Evolutionary conservation across 2,113 vertebrate species (phyloP), one percentile per base, ranked within the genome.

Genomic region (Ariopsis seemanni): DNA sequence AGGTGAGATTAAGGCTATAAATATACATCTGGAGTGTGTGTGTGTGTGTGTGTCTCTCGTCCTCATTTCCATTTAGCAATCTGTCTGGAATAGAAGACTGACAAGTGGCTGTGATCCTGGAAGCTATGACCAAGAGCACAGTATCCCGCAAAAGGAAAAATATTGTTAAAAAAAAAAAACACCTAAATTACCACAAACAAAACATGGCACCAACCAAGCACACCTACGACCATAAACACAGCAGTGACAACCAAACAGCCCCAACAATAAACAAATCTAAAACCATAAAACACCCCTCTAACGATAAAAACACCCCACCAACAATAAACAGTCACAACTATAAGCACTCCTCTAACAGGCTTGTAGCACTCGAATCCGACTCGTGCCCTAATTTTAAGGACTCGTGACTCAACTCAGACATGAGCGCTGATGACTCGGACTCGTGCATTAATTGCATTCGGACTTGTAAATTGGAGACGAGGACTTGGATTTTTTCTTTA

Each of bases 1-100:
- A 4, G 55, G 55, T 60, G 79, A 63, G 80, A 89, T 17, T 17
- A 80, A 53, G 22, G 63, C 82, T 85, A 90, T 84, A 89, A 90
- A 89, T 89, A 89, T 65, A 60, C 50, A 57, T 83, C 62, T 84
- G 57, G 81, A 75, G 77, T 82, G 86, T 85, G 62, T 42, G 88
- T 65, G 86, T 52, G 72, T 4, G 55, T 6, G 87, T 72, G 86
- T 22, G 71, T 20, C 22, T 2, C 30, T 53, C 17, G 79, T 75
- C 7, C 25, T 25, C 17, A 14, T 86, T 90, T 90, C 85, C 87
- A 86, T 90, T 83, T 84, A 84, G 85, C 57, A 88, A 77, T 62
- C 58, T 22, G 48, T 86, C 78, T 58, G 65, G 89, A 79, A 83
- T 75, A 20, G 75, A 84, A 75, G 58, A 69, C 17, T 67, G 86